These are phyloP conservation scores for Schlechtendalia chinensis DNA, from an alignment of 1,140 invertebrate genomes.

Conservation along the genomic window DNA sequence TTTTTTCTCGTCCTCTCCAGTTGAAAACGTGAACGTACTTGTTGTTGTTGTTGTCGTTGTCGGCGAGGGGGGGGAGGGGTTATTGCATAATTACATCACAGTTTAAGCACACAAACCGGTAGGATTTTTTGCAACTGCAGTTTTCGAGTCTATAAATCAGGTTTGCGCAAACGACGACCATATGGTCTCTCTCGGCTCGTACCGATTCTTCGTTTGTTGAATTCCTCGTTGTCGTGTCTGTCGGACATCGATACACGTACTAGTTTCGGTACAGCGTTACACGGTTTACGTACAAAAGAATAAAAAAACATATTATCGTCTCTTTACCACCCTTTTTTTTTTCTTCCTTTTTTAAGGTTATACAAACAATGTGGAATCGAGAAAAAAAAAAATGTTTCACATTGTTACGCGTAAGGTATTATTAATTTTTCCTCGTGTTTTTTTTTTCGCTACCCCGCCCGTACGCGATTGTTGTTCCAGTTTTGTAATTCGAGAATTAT, in stretches of 20 bases:
- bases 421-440: slow-evolving; percentile 14
- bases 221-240: slow-evolving; percentile 4
- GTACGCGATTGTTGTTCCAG: slow-evolving; percentile 42
- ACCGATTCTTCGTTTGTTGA: not conserved
- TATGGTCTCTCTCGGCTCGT: slow-evolving; percentile 10
- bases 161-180: slow-evolving; percentile 14
- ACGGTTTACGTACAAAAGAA: not conserved
- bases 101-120: not conserved
- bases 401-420: slow-evolving; percentile 43
- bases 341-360: not conserved
- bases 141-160: slow-evolving; percentile 18
- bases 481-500: slow-evolving; percentile 49
- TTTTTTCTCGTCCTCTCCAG: no score
- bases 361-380: slow-evolving; percentile 29
- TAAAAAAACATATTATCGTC: slow-evolving; percentile 13
- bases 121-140: not conserved
- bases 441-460: slow-evolving; percentile 13
- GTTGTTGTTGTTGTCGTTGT: no score
- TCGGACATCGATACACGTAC: slow-evolving; percentile 11
- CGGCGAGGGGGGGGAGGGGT: no score
- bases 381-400: slow-evolving; percentile 37
- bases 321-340: slow-evolving; percentile 14
- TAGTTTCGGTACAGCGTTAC: not conserved
- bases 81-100: not conserved
- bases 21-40: no score